Evolutionary conservation across 2,888 invertebrate species (phyloP), one percentile per base, ranked within the genome.

Genomic region (Macrosoma leucophasiata): DNA sequence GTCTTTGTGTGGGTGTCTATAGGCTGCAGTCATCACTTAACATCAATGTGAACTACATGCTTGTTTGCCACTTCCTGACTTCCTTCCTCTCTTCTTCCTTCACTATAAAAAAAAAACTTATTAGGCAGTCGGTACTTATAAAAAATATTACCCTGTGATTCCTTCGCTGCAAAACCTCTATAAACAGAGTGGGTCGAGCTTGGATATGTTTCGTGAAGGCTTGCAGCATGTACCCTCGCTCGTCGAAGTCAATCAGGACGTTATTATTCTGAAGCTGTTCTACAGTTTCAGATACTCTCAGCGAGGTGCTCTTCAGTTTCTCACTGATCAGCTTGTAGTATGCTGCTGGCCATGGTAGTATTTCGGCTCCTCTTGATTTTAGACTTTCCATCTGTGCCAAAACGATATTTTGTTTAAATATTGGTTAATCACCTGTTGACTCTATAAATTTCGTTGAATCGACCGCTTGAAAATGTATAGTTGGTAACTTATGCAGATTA

Each of bases 241-340:
- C 98, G 65, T 99, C 98, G 62, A 94, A 99, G 72, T 99, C 98
- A 33, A 99, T 92, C 43, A 99, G 84, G 50, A 99, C 97, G 58
- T 93, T 91, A 41, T 96, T 81, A 70, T 95, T 90, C 79, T 96
- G 86, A 38, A 97, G 78, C 17, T 87, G 85, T 43, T 91, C 89
- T 42, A 98, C 76, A 49, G 94, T 94, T 75, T 98, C 97, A 3
- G 58, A 25, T 2, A 81, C 87, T 57, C 90, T 89, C 4, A 95
- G 87, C 39, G 91, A 88, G 39, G 94, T 93, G 8, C 74, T 62
- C 47, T 89, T 87, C 1, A 99, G 84, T 48, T 91, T 89, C 55
- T 94, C 88, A 44, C 89, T 85, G 17, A 99, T 86, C 50, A 92
- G 86, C 13, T 90, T 90, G 72, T 98, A 99, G 76, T 99, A 99